A percentile compares a stretch with the other conserved stretches of the same genome.
Evolutionary conservation across 2,797 vertebrate species (phyloP).

Genomic region (Atherinosoma microstoma): DNA sequence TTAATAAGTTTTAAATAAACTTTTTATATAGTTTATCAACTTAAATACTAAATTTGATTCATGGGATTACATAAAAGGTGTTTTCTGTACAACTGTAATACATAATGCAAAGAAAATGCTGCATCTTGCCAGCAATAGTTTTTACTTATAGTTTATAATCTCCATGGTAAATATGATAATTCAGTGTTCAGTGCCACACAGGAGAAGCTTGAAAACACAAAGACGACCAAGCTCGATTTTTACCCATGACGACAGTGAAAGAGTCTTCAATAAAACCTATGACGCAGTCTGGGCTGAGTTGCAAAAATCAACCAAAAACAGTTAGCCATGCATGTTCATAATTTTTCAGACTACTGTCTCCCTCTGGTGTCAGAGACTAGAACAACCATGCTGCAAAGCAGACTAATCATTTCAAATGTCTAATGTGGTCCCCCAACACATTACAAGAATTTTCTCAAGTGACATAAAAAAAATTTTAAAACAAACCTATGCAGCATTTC

Average conservation of each 20-base stretch:
- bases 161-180: background rate
- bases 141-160: no score
- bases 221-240: background rate
- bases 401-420: background rate
- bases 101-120: background rate
- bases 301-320: conserved; percentile 13
- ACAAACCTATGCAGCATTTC: background rate
- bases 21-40: background rate
- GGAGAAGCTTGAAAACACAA: background rate
- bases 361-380: conserved; percentile 62
- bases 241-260: background rate
- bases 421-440: background rate
- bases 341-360: conserved; percentile 43
- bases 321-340: background rate
- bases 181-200: background rate
- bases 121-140: background rate
- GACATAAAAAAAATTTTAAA: background rate
- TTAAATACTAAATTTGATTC: background rate
- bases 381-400: conserved; percentile 23
- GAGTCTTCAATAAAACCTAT: background rate
- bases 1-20: background rate
- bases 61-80: background rate
- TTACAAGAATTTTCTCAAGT: background rate
- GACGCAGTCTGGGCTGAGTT: conserved; percentile 12
- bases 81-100: background rate